Percentiles rank a stretch among this genome's conserved stretches.
Evolutionary conservation across 2,797 vertebrate genomes (phyloP).

Genomic region (Aplochiton taeniatus): DNA sequence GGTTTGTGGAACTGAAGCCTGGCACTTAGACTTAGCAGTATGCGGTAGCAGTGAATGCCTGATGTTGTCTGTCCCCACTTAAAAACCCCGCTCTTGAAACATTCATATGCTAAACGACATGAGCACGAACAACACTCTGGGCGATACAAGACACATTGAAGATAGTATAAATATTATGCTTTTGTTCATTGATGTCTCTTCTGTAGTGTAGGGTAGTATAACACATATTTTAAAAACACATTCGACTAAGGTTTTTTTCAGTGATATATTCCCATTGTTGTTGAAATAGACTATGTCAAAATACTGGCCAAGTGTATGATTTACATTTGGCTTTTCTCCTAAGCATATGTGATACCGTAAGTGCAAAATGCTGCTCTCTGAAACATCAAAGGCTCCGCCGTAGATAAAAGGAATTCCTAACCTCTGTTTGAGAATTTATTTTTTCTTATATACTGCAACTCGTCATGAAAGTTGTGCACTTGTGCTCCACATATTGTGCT

Average conservation of each 20-base stretch:
- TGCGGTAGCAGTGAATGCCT: no score
- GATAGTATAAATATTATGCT: slow-evolving; percentile 1
- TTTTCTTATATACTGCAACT: no score
- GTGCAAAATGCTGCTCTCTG: slow-evolving; percentile 15
- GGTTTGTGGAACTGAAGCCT: no score
- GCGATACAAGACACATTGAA: no score
- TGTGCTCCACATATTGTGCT: no score
- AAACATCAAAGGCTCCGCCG: slow-evolving; percentile 15
- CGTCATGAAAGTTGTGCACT: no score
- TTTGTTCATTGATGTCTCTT: background rate
- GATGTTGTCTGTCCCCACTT: no score
- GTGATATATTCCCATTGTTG: background rate
- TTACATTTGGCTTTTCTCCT: slow-evolving; percentile 1
- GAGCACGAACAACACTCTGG: no score
- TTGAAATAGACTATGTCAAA: slow-evolving; percentile 14
- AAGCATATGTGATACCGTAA: slow-evolving; percentile 10
- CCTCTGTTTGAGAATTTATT: background rate
- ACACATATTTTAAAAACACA: slow-evolving; percentile 6
- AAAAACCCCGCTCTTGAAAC: no score
- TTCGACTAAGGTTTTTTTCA: background rate
- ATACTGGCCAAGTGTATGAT: slow-evolving; percentile 6
- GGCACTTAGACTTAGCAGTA: no score
- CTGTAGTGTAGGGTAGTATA: slow-evolving; percentile 1
- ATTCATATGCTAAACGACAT: no score
- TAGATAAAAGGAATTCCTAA: slow-evolving; percentile 12